phyloP scores from a whole-genome alignment of 2,113 vertebrate species.

The Hemiprocne comata region DNA sequence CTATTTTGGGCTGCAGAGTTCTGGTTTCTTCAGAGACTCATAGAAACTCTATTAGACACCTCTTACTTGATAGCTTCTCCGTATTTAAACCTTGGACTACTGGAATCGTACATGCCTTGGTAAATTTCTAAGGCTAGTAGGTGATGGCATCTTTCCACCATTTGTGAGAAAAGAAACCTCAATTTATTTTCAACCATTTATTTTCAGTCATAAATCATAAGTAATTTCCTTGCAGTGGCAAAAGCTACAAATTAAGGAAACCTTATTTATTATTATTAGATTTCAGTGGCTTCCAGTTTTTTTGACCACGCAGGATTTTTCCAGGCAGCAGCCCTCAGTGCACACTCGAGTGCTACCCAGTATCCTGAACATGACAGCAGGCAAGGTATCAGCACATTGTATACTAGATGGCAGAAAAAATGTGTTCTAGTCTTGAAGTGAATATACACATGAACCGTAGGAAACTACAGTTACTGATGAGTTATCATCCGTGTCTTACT shows the following conservation, averaged over 20 bases:
- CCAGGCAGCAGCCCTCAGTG: background rate
- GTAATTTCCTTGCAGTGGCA: background rate
- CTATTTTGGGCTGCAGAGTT: background rate
- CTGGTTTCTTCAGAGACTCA: background rate
- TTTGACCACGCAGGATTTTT: background rate
- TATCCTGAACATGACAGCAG: background rate
- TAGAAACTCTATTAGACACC: background rate
- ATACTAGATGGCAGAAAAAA: background rate
- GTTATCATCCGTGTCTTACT: background rate
- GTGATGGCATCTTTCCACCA: background rate
- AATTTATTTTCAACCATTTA: background rate
- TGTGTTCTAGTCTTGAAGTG: background rate
- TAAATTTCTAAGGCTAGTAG: background rate
- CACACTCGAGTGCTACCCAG: background rate
- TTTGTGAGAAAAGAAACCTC: background rate
- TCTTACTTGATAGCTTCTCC: background rate
- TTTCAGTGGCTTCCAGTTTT: background rate
- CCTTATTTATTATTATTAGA: background rate
- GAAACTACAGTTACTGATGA: background rate
- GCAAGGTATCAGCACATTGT: background rate
- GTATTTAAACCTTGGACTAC: background rate
- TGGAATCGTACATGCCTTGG: background rate
- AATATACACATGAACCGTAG: background rate
- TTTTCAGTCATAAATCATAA: background rate
- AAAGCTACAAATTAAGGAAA: background rate